Conservation (phyloP, 2,113 vertebrate genomes). For the Turnix velox region DNA sequence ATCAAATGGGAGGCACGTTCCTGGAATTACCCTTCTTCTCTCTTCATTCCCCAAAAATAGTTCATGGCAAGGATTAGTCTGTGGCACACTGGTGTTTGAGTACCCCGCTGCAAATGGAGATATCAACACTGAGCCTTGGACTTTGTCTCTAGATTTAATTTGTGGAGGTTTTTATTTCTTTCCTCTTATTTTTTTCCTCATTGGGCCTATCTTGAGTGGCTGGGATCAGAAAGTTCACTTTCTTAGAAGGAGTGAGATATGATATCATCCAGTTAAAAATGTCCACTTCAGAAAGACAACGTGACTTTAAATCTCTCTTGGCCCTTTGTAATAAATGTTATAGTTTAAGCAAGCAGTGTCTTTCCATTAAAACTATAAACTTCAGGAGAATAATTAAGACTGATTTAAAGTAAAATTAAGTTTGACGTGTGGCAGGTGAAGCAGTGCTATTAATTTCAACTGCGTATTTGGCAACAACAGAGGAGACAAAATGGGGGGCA, state of each 20-base stretch:
- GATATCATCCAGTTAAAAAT: conserved; percentile 15
- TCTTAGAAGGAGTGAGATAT: not conserved
- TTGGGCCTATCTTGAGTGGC: not conserved
- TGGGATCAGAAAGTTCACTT: not conserved
- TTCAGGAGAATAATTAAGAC: conserved; percentile 65
- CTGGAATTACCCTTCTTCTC: not conserved
- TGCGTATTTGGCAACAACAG: conserved; percentile 31
- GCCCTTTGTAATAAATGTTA: conserved; percentile 50
- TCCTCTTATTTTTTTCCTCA: rapidly evolving
- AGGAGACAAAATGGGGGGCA: not conserved
- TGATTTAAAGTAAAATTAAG: conserved; percentile 70
- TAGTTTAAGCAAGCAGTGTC: conserved; percentile 48
- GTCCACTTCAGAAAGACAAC: conserved; percentile 5
- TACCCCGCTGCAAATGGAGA: not conserved
- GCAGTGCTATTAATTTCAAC: conserved; percentile 19
- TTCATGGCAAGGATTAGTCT: not conserved
- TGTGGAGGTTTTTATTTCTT: rapidly evolving
- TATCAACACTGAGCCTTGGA: not conserved
- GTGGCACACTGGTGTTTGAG: rapidly evolving
- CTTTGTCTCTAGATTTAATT: not conserved
- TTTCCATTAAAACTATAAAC: conserved; percentile 71
- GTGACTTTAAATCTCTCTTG: conserved; percentile 59
- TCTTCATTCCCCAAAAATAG: not conserved
- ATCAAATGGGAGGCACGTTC: not conserved
- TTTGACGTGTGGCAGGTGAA: conserved; percentile 58